Evolutionary conservation across 2,797 vertebrate species (phyloP), one percentile per base, ranked within the genome.

Genomic region (Syngnathus rostellatus): DNA sequence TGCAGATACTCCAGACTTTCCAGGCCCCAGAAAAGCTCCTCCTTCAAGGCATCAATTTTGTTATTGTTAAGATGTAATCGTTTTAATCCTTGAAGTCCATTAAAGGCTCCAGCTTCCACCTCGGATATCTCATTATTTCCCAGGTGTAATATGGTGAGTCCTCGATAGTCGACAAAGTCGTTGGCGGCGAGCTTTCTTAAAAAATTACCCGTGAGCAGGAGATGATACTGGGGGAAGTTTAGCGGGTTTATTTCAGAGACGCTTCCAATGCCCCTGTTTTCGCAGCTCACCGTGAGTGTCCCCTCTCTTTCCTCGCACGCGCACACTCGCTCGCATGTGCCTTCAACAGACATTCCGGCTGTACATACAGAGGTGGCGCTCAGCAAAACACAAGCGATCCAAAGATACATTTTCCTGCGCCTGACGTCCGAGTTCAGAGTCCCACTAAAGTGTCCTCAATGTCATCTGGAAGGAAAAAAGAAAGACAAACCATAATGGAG

Each of bases 1-100:
- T 99, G 97, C 77, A 99, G 91, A 85, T 99, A 99, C 81, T 98
- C 95, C 89, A 99, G 88, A 89, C 89, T 94, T 78, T 98, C 96
- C 62, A 99, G 91, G 67, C 96, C 97, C 58, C 90, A 86, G 80
- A 99, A 99, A 61, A 95, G 92, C 76, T 97, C 94, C 81, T 96
- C 94, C 65, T 93, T 92, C 78, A 99, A 79, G 80, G 91, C 88
- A 81, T 98, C 94, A 60, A 99, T 89, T 86, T 95, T 98, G 87
- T 99, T 99, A 67, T 96, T 98, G 88, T 99, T 99, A 64, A 99
- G 86, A 84, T 99, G 96, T 63, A 99, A 84, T 83, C 97, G 91
- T 78, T 93, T 93, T 77, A 98, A 91, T 83, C 90, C 93, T 75
- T 89, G 90, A 60, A 99, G 93, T 84, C 97, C 95, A 39, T 96